These are phyloP conservation scores for Colletes collaris DNA, from an alignment of 2,888 invertebrate genomes.

Conservation along the genomic window DNA sequence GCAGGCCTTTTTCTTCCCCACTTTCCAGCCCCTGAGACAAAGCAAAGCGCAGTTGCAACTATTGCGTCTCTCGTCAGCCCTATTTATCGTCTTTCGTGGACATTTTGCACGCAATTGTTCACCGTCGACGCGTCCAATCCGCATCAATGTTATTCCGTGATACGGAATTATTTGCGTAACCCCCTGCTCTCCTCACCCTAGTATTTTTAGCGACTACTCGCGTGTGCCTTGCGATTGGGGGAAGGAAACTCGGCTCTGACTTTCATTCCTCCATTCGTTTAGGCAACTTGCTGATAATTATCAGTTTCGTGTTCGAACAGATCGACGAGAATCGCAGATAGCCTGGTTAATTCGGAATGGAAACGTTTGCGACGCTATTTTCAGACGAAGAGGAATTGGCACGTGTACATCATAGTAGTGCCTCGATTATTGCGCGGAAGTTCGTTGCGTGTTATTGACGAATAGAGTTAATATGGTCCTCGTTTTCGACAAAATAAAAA, in stretches of 20 bases:
- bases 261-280: conserved; percentile 12
- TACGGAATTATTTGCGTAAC: too few relatives aligned
- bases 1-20: conserved; percentile 20
- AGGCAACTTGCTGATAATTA: conserved; percentile 9
- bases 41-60: conserved; percentile 35
- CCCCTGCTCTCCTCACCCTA: too few relatives aligned
- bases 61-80: conserved; percentile 22
- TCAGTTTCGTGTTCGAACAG: background rate
- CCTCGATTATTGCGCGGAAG: too few relatives aligned
- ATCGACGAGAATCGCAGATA: background rate
- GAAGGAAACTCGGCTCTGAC: background rate
- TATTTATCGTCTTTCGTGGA: background rate
- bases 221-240: conserved; percentile 1
- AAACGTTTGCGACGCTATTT: background rate
- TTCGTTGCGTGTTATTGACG: too few relatives aligned
- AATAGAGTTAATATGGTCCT: too few relatives aligned
- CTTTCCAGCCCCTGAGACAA: conserved; percentile 29
- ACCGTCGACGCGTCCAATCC: too few relatives aligned
- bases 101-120: background rate
- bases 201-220: conserved; percentile 1
- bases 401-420: too few relatives aligned
- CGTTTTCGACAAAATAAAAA: too few relatives aligned
- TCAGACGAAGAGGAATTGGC: background rate
- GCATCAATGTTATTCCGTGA: too few relatives aligned
- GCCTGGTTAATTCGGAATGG: background rate